phyloP scores from a whole-genome alignment of 2,888 invertebrate genomes.

The Conomelus anceps region DNA sequence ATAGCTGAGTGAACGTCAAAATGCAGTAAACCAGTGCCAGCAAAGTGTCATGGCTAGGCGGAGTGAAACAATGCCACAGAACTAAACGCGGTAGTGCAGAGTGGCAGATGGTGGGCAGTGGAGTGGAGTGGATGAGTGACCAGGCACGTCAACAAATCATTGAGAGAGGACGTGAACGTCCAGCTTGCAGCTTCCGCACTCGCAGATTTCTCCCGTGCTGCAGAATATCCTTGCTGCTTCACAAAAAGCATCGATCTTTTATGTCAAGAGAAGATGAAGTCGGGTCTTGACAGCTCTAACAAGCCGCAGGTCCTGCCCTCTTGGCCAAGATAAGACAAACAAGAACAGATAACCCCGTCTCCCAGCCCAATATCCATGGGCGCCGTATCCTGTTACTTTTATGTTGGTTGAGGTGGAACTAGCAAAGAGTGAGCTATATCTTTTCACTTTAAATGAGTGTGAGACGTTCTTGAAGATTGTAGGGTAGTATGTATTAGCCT shows the following conservation, averaged over 20 bases:
- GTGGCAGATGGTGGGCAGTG: background rate
- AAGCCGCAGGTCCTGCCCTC: background rate
- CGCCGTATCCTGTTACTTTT: background rate
- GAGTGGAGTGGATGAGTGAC: background rate
- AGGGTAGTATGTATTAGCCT: no score
- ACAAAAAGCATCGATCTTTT: background rate
- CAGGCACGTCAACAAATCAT: background rate
- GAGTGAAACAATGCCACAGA: background rate
- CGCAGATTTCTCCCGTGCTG: background rate
- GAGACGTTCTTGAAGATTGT: no score
- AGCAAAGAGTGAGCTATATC: no score
- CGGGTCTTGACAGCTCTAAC: background rate
- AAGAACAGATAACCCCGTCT: background rate
- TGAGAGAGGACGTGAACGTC: background rate
- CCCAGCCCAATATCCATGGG: background rate
- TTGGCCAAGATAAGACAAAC: background rate
- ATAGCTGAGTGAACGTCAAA: background rate
- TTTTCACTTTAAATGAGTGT: no score
- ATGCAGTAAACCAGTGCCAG: background rate
- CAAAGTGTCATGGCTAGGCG: background rate
- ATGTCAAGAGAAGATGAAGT: background rate
- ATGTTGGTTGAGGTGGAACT: background rate
- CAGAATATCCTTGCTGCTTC: no score
- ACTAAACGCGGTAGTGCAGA: no score
- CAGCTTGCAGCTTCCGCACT: background rate